A percentile compares a stretch with the other conserved stretches of the same genome.
These are phyloP conservation scores for Drusus annulatus DNA, from an alignment of 1,140 invertebrate species.

Conservation along the genomic window DNA sequence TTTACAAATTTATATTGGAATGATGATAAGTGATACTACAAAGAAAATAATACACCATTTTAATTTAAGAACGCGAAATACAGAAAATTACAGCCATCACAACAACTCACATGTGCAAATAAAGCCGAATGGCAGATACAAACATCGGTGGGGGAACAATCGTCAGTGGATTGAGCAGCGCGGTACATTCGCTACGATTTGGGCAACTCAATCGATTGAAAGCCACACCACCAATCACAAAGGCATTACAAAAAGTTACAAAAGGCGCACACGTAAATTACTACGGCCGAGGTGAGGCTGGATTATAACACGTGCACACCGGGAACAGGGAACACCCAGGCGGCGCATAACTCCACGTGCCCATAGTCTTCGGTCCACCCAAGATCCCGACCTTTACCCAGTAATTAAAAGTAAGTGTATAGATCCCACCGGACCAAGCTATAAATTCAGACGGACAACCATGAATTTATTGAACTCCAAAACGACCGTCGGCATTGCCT, in stretches of 20 bases:
- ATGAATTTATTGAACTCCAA: slow-evolving; percentile 7
- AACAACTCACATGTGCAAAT: slow-evolving; percentile 4
- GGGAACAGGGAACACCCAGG: slow-evolving; percentile 9
- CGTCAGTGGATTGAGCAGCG: not conserved
- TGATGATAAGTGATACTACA: too few relatives aligned
- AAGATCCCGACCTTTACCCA: not conserved
- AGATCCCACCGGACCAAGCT: slow-evolving; percentile 1
- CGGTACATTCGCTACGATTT: not conserved
- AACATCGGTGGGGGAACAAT: not conserved
- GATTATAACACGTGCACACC: slow-evolving; percentile 21
- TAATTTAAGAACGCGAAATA: not conserved
- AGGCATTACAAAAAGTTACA: slow-evolving; percentile 25
- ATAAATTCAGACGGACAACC: slow-evolving; percentile 16
- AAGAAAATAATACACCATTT: too few relatives aligned
- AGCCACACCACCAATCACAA: slow-evolving; percentile 21
- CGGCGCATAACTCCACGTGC: slow-evolving; percentile 31
- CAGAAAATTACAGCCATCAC: not conserved
- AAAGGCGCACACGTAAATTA: slow-evolving; percentile 13
- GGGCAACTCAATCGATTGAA: not conserved
- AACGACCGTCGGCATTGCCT: not conserved
- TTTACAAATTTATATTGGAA: too few relatives aligned
- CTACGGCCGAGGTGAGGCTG: slow-evolving; percentile 20
- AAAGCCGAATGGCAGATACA: not conserved
- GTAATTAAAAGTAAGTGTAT: slow-evolving; percentile 15
- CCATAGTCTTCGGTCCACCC: not conserved